Evolutionary conservation across 2,113 vertebrate species (phyloP).

Genomic region (Marcusenius ussheri): DNA sequence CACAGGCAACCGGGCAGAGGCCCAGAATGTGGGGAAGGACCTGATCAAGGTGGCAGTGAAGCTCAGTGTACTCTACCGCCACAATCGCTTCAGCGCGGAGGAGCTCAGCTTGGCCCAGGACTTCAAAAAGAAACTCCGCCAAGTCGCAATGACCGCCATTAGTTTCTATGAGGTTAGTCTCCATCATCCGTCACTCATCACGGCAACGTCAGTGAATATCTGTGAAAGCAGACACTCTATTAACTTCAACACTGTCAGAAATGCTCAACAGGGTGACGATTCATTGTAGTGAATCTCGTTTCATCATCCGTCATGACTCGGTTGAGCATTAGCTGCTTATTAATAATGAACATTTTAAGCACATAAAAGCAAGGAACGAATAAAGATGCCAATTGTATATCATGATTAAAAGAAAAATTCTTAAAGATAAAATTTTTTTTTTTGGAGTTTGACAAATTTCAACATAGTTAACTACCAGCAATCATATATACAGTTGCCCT

Average conservation of each 20-base stretch:
- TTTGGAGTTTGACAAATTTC: not conserved
- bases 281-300: not conserved
- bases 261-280: not conserved
- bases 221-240: not conserved
- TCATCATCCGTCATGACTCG: not conserved
- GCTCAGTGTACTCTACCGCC: slow-evolving; percentile 71
- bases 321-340: not conserved
- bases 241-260: not conserved
- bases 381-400: not conserved
- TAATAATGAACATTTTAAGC: not conserved
- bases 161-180: slow-evolving; percentile 74
- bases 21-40: slow-evolving; percentile 79
- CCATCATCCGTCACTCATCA: not conserved
- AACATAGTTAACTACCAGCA: not conserved
- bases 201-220: not conserved
- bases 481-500: not conserved
- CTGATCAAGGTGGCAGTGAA: slow-evolving; percentile 81
- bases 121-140: slow-evolving; percentile 74
- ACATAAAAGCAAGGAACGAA: not conserved
- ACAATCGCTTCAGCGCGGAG: slow-evolving; percentile 61
- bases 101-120: slow-evolving; percentile 67
- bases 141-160: slow-evolving; percentile 77
- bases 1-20: slow-evolving; percentile 62
- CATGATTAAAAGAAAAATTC: not conserved
- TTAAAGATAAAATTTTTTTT: not conserved